A percentile compares a stretch with the other conserved stretches of the same genome.
phyloP scores from a whole-genome alignment of 2,888 invertebrate genomes.

The Eumerus sabulonum region DNA sequence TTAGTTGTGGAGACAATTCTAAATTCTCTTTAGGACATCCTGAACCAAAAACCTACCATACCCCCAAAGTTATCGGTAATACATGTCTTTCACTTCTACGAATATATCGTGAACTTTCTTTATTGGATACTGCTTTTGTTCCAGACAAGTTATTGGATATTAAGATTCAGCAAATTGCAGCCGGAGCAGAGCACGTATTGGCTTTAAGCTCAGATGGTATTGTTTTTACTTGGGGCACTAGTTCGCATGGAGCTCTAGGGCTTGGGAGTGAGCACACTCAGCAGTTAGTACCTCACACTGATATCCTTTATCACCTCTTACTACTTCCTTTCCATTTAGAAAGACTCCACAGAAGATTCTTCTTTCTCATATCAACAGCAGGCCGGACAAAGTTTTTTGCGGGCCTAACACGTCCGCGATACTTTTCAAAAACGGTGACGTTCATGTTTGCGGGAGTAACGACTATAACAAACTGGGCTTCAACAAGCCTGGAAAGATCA shows the following conservation, averaged over 20 bases:
- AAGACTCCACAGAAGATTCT: conserved; percentile 75
- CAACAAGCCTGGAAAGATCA: conserved; percentile 74
- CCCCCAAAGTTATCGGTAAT: conserved; percentile 82
- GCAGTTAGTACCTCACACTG: conserved; percentile 71
- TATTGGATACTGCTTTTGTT: neutral
- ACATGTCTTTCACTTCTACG: too few relatives aligned
- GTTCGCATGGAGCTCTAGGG: conserved; percentile 82
- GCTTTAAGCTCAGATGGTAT: conserved; percentile 82
- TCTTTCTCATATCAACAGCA: conserved; percentile 78
- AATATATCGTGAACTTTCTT: neutral
- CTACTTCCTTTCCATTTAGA: conserved; percentile 56
- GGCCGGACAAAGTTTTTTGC: conserved; percentile 81
- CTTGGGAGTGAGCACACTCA: conserved; percentile 75
- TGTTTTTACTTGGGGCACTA: conserved; percentile 85
- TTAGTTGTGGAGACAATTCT: conserved; percentile 84
- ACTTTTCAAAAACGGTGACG: conserved; percentile 81
- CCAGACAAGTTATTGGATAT: conserved; percentile 80
- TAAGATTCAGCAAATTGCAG: conserved; percentile 82
- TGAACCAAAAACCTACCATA: conserved; percentile 80
- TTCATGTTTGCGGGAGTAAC: conserved; percentile 84
- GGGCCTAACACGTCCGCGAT: conserved; percentile 83
- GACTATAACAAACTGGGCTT: conserved; percentile 84
- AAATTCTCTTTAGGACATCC: conserved; percentile 84
- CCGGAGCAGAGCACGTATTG: conserved; percentile 83
- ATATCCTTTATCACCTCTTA: neutral